Conservation (phyloP, 2,113 vertebrate genomes). For the Chionis minor region DNA sequence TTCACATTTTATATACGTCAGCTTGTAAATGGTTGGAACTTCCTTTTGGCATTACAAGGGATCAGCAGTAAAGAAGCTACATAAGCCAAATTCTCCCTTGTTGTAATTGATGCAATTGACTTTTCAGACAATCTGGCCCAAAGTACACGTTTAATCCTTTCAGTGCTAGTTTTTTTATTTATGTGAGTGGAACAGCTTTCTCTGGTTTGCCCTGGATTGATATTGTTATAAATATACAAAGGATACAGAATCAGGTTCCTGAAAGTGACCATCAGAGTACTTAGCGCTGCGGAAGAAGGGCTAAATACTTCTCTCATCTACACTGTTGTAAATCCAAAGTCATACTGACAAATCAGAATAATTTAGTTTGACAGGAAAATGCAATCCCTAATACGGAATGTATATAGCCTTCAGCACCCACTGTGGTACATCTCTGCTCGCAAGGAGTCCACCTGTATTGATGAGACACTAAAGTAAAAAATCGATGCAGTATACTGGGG, state of each 20-base stretch:
- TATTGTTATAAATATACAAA: neutral
- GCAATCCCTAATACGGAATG: neutral
- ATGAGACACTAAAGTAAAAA: neutral
- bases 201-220: neutral
- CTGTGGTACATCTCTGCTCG: neutral
- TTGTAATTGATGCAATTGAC: neutral
- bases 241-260: neutral
- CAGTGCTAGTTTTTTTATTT: neutral
- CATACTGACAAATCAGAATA: neutral
- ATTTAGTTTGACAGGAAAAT: neutral
- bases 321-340: neutral
- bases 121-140: neutral
- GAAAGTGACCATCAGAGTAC: neutral
- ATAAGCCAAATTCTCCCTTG: neutral
- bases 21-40: constrained; percentile 2
- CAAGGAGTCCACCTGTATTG: neutral
- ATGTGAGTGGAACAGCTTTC: neutral
- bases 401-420: neutral
- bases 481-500: neutral
- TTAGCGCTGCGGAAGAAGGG: neutral
- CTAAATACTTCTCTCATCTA: neutral
- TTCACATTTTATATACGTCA: neutral
- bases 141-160: neutral
- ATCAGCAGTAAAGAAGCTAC: neutral
- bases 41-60: constrained; percentile 29